A percentile compares a stretch with the other conserved stretches of the same genome.
phyloP scores from a whole-genome alignment of 1,140 invertebrate species.

The Rhynchophorus ferrugineus region DNA sequence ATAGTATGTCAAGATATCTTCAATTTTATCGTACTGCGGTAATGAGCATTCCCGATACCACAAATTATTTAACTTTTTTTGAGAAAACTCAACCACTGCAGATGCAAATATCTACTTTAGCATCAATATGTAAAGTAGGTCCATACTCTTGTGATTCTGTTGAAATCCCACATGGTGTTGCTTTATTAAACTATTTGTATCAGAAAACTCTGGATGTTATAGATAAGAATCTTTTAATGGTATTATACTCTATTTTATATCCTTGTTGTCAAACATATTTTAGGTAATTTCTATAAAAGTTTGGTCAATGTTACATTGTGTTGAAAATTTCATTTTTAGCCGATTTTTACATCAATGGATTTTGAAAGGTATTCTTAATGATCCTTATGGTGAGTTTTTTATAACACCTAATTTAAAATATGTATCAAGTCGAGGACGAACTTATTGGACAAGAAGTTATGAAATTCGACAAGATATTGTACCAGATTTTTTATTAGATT shows the following conservation, averaged over 20 bases:
- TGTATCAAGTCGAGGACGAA: constrained; percentile 30
- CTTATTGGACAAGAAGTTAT: constrained; percentile 38
- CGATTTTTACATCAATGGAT: constrained; percentile 39
- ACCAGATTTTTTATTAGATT: constrained; percentile 37
- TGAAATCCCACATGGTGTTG: constrained; percentile 32
- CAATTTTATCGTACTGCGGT: constrained; percentile 33
- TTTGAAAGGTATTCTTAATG: constrained; percentile 36
- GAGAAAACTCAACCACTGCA: constrained; percentile 30
- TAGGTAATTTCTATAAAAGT: constrained; percentile 19
- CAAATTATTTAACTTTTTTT: constrained; percentile 29
- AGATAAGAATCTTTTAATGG: constrained; percentile 30
- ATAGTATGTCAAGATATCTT: constrained; percentile 35
- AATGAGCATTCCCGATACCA: constrained; percentile 28
- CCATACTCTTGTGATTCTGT: constrained; percentile 23
- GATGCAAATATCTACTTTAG: constrained; percentile 30
- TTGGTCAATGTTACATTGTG: background rate
- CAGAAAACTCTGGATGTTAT: constrained; percentile 29
- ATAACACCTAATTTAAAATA: constrained; percentile 32
- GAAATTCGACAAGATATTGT: constrained; percentile 30
- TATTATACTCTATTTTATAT: constrained; percentile 36
- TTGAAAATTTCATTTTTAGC: constrained; percentile 17
- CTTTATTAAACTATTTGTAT: constrained; percentile 38
- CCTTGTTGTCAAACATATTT: constrained; percentile 37
- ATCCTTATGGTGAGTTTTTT: constrained; percentile 39
- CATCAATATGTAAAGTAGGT: constrained; percentile 34